These are phyloP conservation scores for Cyphomyrus discorhynchus DNA, from an alignment of 2,113 vertebrate genomes.

Conservation along the genomic window DNA sequence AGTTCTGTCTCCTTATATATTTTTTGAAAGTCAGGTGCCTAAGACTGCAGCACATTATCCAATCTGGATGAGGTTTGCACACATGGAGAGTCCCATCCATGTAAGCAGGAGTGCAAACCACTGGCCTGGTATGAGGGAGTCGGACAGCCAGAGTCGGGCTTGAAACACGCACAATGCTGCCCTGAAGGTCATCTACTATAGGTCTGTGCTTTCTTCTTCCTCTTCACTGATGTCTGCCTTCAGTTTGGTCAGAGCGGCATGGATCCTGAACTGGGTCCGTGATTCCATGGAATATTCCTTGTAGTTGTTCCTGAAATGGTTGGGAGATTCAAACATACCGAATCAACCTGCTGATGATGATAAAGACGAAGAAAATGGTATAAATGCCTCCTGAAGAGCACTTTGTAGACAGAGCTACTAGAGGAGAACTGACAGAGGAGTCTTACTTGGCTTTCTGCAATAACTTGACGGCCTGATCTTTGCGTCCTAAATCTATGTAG, in stretches of 20 bases:
- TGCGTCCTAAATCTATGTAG: constrained; percentile 56
- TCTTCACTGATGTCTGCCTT: constrained; percentile 58
- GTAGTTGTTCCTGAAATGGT: constrained; percentile 60
- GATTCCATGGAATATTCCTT: constrained; percentile 82
- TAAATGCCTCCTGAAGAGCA: not conserved
- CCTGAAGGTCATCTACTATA: constrained; percentile 13
- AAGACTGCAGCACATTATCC: not conserved
- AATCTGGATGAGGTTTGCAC: not conserved
- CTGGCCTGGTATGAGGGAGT: not conserved
- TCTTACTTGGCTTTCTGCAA: constrained; percentile 70
- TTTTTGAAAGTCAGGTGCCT: not conserved
- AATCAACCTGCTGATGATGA: not conserved
- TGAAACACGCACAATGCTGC: not conserved
- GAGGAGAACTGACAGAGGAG: not conserved
- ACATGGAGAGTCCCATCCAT: not conserved
- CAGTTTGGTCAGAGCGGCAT: constrained; percentile 70
- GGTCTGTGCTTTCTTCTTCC: constrained; percentile 53
- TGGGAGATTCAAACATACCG: not conserved
- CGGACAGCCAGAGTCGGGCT: not conserved
- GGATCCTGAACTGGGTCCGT: constrained; percentile 71
- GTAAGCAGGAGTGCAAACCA: not conserved
- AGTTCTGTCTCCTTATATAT: not conserved
- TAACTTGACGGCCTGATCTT: constrained; percentile 61
- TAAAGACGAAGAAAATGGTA: not conserved
- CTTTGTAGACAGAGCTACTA: not conserved